Base-by-base conservation (phyloP, 2,888 invertebrate species). In the Parnassius glacialis region DNA sequence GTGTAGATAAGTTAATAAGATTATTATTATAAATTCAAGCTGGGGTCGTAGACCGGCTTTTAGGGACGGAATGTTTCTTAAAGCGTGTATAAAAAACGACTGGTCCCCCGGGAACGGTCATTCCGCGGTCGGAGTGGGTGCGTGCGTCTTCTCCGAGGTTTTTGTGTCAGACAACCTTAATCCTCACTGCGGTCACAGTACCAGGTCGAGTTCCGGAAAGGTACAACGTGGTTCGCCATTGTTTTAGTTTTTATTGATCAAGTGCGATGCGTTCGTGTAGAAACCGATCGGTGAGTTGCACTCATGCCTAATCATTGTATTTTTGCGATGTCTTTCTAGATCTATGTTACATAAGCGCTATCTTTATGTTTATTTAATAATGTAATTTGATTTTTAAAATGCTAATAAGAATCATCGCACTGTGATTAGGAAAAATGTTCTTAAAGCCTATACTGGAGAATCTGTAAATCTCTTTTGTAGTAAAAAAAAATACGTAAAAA, bases 1-100 rank as follows among this genome's bases (percentile, higher is more conserved):
- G 85, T 85, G 83, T 83, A 89, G 89, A 90, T 90, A 90, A 86
- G 87, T 88, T 89, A 89, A 91, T 90, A 90, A 89, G 89, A 87
- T 88, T 90, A 89, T 89, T 90, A 89, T 88, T 88, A 88, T 85
- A 85, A 62, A 83, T 81, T 81, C 80, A 80, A 76, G 82, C 76
- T 81, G 84, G 83, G 59, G 81, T 84, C 85, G 83, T 81, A 72
- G 86, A 88, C 89, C 89, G 88, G 88, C 80, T 89, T 85, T 87
- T 87, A 84, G 79, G 84, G 81, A 79, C 84, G 90, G 88, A 89
- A 88, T 89, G 89, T 87, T 82, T 85, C 84, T 82, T 85, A 85
- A 84, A 85, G 75, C 83, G 88, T 87, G 83, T 90, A 91, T 91
- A 91, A 90, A 90, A 90, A 91, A 90, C 90, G 84, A 74, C 68